Conservation (phyloP, 2,888 invertebrate genomes). For the Neria commutata region DNA sequence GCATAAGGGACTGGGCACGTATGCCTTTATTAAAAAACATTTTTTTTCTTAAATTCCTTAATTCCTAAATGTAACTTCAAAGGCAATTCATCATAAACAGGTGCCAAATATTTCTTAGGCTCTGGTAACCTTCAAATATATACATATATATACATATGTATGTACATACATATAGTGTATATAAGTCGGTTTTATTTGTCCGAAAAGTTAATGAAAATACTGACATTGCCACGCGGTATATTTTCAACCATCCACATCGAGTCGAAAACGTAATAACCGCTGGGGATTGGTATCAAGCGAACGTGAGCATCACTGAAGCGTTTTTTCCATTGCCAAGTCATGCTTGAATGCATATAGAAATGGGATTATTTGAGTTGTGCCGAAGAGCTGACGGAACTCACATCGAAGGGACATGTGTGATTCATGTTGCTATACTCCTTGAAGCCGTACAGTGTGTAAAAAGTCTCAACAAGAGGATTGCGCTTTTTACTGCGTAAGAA, state of each 20-base stretch:
- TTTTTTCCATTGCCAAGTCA: neutral
- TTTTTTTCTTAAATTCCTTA: too few species aligned
- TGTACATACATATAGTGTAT: too few species aligned
- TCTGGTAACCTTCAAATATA: too few species aligned
- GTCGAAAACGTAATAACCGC: neutral
- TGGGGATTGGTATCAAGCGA: neutral
- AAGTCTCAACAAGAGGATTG: neutral
- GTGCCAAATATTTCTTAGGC: too few species aligned
- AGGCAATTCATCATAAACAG: too few species aligned
- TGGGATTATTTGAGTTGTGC: neutral
- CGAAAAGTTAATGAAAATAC: too few species aligned
- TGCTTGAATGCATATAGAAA: conserved; percentile 3
- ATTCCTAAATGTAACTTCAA: too few species aligned
- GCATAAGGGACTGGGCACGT: too few species aligned
- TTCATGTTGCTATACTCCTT: conserved; percentile 1
- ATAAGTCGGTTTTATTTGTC: too few species aligned
- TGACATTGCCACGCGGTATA: neutral
- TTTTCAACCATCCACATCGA: neutral
- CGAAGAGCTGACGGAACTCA: neutral
- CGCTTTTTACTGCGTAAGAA: neutral
- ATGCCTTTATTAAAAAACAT: too few species aligned
- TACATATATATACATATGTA: too few species aligned
- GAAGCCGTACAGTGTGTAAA: neutral
- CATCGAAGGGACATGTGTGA: conserved; percentile 7
- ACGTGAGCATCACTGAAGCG: neutral